Conservation (phyloP, 2,797 vertebrate species). For the Cirrhinus molitorella region DNA sequence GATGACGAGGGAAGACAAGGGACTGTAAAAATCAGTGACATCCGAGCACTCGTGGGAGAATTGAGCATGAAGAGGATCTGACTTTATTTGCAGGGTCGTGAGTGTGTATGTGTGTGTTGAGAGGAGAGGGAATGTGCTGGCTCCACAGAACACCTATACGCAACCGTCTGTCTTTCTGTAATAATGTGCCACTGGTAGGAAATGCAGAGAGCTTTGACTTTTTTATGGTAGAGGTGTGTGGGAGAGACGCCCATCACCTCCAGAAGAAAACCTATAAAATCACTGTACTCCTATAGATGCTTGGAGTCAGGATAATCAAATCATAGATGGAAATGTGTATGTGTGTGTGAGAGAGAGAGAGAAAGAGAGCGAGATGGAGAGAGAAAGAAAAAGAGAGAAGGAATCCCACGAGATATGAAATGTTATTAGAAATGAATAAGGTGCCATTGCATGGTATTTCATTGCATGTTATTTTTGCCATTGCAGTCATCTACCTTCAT, state of each 20-base stretch:
- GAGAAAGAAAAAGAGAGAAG: not conserved
- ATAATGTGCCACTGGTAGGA: slow-evolving; percentile 11
- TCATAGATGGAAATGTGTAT: slow-evolving; percentile 1
- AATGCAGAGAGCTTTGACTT: slow-evolving; percentile 26
- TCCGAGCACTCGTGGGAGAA: slow-evolving; percentile 4
- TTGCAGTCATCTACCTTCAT: not conserved
- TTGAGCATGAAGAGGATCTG: slow-evolving; percentile 57
- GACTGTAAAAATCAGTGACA: slow-evolving; percentile 55
- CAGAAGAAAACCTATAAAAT: slow-evolving; percentile 3
- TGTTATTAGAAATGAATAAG: not conserved
- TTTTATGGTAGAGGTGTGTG: slow-evolving; percentile 3
- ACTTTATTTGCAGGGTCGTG: slow-evolving; percentile 53
- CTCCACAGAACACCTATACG: slow-evolving; percentile 55
- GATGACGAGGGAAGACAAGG: slow-evolving; percentile 37
- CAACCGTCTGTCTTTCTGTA: slow-evolving; percentile 27
- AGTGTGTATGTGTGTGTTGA: slow-evolving; percentile 62
- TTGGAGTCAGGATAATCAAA: slow-evolving; percentile 7
- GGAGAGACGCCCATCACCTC: not conserved
- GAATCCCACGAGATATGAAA: not conserved
- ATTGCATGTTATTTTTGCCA: not conserved
- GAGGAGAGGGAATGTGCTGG: slow-evolving; percentile 48
- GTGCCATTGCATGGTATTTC: not conserved
- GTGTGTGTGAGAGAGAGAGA: not conserved
- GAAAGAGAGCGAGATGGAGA: too few relatives aligned
- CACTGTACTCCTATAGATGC: not conserved